phyloP scores from a whole-genome alignment of 2,113 vertebrate genomes.

The Poecilia latipinna region DNA sequence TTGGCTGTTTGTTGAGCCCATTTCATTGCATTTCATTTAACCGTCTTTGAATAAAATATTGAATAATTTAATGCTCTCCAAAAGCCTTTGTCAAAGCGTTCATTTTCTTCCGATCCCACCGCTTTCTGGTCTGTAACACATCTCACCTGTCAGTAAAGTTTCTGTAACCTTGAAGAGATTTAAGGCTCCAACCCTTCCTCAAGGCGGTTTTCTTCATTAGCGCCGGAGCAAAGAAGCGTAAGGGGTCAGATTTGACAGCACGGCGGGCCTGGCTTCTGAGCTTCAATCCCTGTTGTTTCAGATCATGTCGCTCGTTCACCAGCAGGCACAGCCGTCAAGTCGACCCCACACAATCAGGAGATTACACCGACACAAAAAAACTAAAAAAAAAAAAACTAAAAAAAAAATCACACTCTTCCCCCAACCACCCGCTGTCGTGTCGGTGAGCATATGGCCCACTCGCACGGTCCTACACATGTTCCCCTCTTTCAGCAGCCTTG shows the following conservation, averaged over 20 bases:
- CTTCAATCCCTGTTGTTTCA: slow-evolving; percentile 32
- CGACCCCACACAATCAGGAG: slow-evolving; percentile 10
- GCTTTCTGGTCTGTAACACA: slow-evolving; percentile 34
- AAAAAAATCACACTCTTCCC: slow-evolving; percentile 3
- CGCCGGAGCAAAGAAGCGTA: slow-evolving; percentile 14
- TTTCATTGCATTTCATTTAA: too few species aligned
- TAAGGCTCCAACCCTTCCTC: slow-evolving; percentile 26
- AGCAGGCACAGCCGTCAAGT: slow-evolving; percentile 17
- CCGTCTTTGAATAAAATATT: too few species aligned
- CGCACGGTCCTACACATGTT: slow-evolving; percentile 52
- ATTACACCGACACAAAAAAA: slow-evolving; percentile 19
- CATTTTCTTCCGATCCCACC: not conserved
- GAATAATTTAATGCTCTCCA: too few species aligned
- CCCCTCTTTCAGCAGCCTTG: slow-evolving; percentile 46
- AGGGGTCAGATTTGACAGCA: slow-evolving; percentile 23
- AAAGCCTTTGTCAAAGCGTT: too few species aligned
- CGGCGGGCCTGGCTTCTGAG: slow-evolving; percentile 11
- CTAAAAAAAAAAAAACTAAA: not conserved
- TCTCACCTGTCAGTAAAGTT: slow-evolving; percentile 22
- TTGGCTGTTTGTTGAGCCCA: too few species aligned
- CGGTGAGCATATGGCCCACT: slow-evolving; percentile 47
- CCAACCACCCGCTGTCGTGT: slow-evolving; percentile 10
- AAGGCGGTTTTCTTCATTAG: slow-evolving; percentile 24
- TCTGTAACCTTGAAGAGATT: slow-evolving; percentile 23
- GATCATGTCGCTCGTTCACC: slow-evolving; percentile 12